Evolutionary conservation across 2,888 invertebrate species (phyloP), one percentile per base, ranked within the genome.

Genomic region (Hypena proboscidalis): DNA sequence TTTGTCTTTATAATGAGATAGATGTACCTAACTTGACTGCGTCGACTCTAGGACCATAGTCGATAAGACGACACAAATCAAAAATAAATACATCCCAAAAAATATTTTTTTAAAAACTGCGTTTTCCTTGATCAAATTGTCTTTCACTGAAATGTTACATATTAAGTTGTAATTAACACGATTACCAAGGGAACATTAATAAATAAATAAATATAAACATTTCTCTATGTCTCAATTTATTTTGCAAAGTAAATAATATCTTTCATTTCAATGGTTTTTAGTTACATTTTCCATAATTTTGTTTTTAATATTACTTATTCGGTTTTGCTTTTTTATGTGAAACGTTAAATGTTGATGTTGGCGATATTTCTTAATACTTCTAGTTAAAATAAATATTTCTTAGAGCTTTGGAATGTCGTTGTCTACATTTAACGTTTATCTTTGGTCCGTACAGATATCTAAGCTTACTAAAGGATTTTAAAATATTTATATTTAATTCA

Each of bases 401-500:
- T 33, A 5, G 2, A 42, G 30, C 41, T 3, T 11, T 33, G 6
- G 2, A 42, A 32, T 43, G 6, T 19, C n/a, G 23, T 19, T 31
- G 15, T 64, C 43, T 45, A 34, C 67, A 58, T 66, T 62, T 62
- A 51, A 58, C 62, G 62, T 62, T 48, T 51, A 10, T 34, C 21
- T 31, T 11, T 34, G 36, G 32, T 42, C 27, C 20, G 37, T 40
- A 58, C 49, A 58, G 59, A 66, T 63, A 47, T 59, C 29, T 8
- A 13, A 26, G 3, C 17, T 3, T 8, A 19, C 7, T 14, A 22
- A 4, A 17, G 3, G 1, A 25, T 13, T 15, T 25, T 0, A 4
- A 10, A 17, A 15, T 19, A 34, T 9, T 20, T 31, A 11, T n/a
- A 22, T 6, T 14, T n/a, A n/a, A n/a, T n/a, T n/a, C n/a, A n/a